Evolutionary conservation across 1,140 invertebrate species (phyloP).

Genomic region (Episyrphus balteatus): DNA sequence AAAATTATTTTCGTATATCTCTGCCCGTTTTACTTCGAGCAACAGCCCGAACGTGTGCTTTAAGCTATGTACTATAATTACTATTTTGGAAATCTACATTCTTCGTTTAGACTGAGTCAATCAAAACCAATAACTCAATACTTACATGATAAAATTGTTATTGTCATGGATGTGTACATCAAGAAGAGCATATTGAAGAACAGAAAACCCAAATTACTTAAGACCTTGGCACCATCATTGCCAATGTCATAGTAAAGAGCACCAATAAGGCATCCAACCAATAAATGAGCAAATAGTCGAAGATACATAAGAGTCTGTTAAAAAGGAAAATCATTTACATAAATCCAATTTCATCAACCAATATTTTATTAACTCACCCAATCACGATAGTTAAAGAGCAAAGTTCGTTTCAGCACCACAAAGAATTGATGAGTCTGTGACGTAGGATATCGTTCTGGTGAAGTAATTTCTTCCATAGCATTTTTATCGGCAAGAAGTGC

Average conservation of each 20-base stretch:
- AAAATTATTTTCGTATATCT: no score
- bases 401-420: conserved; percentile 64
- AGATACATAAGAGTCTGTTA: conserved; percentile 88
- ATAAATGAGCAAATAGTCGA: conserved; percentile 80
- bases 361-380: conserved; percentile 48
- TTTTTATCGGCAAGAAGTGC: conserved; percentile 49
- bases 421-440: conserved; percentile 69
- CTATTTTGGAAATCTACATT: no score
- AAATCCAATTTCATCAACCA: neutral
- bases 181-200: conserved; percentile 98
- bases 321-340: conserved; percentile 1
- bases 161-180: conserved; percentile 97
- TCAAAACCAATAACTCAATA: no score
- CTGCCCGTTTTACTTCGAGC: no score
- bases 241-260: conserved; percentile 88
- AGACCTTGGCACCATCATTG: conserved; percentile 85
- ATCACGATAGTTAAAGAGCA: conserved; percentile 70
- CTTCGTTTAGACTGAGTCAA: no score
- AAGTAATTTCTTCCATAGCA: conserved; percentile 34
- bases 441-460: conserved; percentile 60
- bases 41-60: no score
- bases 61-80: no score
- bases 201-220: conserved; percentile 91
- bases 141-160: conserved; percentile 93
- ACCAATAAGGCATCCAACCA: conserved; percentile 86